Evolutionary conservation across 2,888 invertebrate genomes (phyloP), one percentile per base, ranked within the genome.

Genomic region (Drosophila rellima): DNA sequence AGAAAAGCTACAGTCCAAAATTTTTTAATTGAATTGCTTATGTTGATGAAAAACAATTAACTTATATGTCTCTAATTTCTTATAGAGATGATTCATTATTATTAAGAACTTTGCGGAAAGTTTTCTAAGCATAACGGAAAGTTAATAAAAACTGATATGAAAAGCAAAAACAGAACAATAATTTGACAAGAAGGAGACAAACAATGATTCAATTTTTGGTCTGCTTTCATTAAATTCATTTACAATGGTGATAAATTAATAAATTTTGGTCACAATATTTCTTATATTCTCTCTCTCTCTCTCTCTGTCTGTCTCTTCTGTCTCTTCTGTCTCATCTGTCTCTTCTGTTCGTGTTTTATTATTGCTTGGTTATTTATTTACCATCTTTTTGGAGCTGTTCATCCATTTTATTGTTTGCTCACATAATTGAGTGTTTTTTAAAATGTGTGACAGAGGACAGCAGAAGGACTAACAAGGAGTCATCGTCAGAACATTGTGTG

Each of bases 391-490:
- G 39, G 47, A 11, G 59, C 35, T 61, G 64, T 62, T 82, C 70
- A 80, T 74, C 68, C 77, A 79, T 64, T 77, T 69, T 54, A 77
- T 87, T 83, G 85, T 83, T 83, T 82, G 82, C 71, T 44, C 72
- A 72, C 72, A 85, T 88, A 83, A 88, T 83, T 88, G 74, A 88
- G 79, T 88, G 77, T 72, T 79, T 79, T 79, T 66, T 78, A 74
- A 71, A 57, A 65, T 48, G 37, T 35, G 67, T 33, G 45, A 11
- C 45, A 47, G 15, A 47, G 48, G 55, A 29, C 42, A 26, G 50
- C 29, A 42, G 23, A 17, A 10, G 63, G 50, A 40, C 37, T 29
- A 26, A 26, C 40, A 26, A 44, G 69, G 48, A 50, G 37, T 61
- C 61, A 45, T 51, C 63, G 37, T 67, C 31, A 51, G 50, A 52